phyloP scores from a whole-genome alignment of 2,888 invertebrate genomes.

The Ochropacha duplaris region DNA sequence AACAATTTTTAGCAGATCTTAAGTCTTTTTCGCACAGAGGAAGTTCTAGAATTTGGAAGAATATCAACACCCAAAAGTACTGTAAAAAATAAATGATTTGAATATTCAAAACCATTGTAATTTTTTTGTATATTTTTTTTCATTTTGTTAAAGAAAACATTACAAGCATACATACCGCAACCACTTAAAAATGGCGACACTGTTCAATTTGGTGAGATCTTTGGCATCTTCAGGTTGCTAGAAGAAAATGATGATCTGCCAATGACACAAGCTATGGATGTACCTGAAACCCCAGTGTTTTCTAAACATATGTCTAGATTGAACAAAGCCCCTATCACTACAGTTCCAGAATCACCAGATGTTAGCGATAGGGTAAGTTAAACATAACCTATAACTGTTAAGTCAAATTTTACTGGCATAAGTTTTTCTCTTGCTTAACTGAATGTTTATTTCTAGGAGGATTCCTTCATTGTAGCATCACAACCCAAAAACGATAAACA shows the following conservation, averaged over 20 bases:
- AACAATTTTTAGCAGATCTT: too few relatives aligned
- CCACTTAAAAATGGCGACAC: constrained; percentile 64
- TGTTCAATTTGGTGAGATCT: constrained; percentile 70
- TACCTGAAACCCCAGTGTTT: constrained; percentile 63
- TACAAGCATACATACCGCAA: constrained; percentile 65
- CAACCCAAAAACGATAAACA: constrained; percentile 44
- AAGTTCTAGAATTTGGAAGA: background rate
- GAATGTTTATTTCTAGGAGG: constrained; percentile 57
- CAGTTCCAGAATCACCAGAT: constrained; percentile 73
- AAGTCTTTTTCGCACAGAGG: too few relatives aligned
- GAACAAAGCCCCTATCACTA: constrained; percentile 41
- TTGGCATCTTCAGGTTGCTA: constrained; percentile 65
- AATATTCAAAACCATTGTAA: too few relatives aligned
- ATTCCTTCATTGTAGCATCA: constrained; percentile 61
- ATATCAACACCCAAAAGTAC: too few relatives aligned
- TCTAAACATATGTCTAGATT: constrained; percentile 43
- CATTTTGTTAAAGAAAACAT: constrained; percentile 50
- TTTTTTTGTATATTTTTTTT: too few relatives aligned
- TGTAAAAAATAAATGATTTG: too few relatives aligned
- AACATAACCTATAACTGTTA: background rate
- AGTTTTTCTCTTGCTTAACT: background rate
- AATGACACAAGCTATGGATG: constrained; percentile 68
- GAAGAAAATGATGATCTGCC: constrained; percentile 64
- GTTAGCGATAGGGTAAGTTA: constrained; percentile 66
- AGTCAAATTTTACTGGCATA: background rate